phyloP scores from a whole-genome alignment of 2,113 vertebrate species.

The Periophthalmodon schlosseri region DNA sequence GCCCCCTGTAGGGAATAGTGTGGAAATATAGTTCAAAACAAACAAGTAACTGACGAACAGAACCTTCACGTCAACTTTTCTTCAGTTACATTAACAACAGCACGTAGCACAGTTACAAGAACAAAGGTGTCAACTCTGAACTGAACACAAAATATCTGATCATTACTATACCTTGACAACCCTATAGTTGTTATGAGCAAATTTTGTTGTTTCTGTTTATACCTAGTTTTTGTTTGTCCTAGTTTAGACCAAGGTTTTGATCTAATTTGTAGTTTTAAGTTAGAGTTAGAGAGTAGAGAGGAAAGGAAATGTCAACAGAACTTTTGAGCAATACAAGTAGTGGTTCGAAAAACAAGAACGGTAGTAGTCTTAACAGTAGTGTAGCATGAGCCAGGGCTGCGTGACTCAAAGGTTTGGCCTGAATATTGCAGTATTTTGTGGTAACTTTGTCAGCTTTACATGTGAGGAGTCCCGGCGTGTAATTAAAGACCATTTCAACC shows the following conservation, averaged over 20 bases:
- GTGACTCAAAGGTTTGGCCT: constrained; percentile 7
- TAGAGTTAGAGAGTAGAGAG: background rate
- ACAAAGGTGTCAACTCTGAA: no score
- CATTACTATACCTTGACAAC: no score
- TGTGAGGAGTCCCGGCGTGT: constrained; percentile 33
- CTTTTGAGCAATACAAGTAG: background rate
- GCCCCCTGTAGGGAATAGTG: no score
- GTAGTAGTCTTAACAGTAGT: background rate
- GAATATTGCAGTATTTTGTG: constrained; percentile 12
- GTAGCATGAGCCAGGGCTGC: constrained; percentile 2
- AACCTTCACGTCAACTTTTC: no score
- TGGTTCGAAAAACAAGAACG: background rate
- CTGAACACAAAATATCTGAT: no score
- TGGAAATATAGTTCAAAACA: no score
- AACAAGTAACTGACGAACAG: no score
- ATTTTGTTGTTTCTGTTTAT: no score
- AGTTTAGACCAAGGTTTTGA: background rate
- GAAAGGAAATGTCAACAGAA: background rate
- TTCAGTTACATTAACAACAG: no score
- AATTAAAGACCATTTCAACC: constrained; percentile 37
- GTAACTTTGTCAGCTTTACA: constrained; percentile 37
- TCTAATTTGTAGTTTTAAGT: background rate
- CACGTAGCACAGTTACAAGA: no score
- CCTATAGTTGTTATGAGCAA: no score
- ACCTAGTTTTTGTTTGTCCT: no score